Base-by-base conservation (phyloP, 2,888 invertebrate species). In the Automeris io region DNA sequence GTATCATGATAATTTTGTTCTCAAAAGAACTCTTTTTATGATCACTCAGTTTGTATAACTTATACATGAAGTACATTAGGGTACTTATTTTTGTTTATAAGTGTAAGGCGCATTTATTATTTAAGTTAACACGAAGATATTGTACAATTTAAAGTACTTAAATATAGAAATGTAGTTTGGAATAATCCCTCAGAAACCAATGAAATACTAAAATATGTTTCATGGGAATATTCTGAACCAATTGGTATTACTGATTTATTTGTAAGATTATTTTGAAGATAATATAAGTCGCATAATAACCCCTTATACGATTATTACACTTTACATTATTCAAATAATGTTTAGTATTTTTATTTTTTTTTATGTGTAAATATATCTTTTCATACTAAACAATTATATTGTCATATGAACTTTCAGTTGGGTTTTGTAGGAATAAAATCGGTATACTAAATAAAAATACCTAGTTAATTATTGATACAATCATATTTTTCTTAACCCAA, bases 341-440 rank as follows among this genome's bases (percentile, higher is more conserved):
- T 3, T 8, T 8, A 6, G 7, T 12, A 7, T 16, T 29, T 26
- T 5, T 29, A 12, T 26, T 6, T 26, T 12, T 26, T 26, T 29
- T 16, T 16, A 16, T 2, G n/a, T 81, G 80, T 82, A 81, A 76
- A 81, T 81, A 81, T 75, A 66, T 64, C 55, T 59, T 47, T 54
- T 63, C 66, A 62, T 63, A 45, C 52, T 61, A 58, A 65, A 63
- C 51, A 60, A 70, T 63, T 62, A 67, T 53, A 62, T 56, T 60
- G 57, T 63, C 58, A 64, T 63, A 46, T 47, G 83, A 77, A 86
- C 87, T 87, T 87, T 87, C 87, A 79, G 87, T 87, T 87, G 87
- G 87, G 87, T 87, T 87, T 62, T 66, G 81, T 43, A 57, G 79
- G 82, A 86, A 83, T 64, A 42, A 47, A 39, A 35, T 45, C 35